A percentile compares a stretch with the other conserved stretches of the same genome.
Conservation (phyloP, 2,113 vertebrate species). For the Ptyas mucosa region DNA sequence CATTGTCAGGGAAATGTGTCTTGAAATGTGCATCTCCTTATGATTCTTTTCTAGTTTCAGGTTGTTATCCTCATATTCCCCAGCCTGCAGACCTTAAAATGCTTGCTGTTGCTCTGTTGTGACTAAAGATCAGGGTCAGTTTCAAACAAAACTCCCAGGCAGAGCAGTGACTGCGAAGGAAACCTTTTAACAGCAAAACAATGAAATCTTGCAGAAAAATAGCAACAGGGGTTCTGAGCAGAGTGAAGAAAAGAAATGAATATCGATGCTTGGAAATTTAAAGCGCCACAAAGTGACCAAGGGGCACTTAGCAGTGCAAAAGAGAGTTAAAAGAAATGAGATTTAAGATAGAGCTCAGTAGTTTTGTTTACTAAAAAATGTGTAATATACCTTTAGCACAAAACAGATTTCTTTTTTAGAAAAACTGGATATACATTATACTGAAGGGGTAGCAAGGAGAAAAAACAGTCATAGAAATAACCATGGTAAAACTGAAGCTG, state of each 20-base stretch:
- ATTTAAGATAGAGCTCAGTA: neutral
- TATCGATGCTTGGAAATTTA: conserved; percentile 23
- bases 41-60: conserved; percentile 25
- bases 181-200: conserved; percentile 39
- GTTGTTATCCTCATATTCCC: conserved; percentile 41
- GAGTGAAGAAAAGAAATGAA: conserved; percentile 17
- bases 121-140: conserved; percentile 48
- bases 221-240: conserved; percentile 20
- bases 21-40: neutral
- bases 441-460: neutral
- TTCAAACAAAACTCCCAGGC: conserved; percentile 35
- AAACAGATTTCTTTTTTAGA: neutral
- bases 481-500: neutral
- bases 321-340: neutral
- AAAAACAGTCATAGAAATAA: neutral
- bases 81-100: conserved; percentile 38
- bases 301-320: neutral
- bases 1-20: neutral
- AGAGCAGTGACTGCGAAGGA: conserved; percentile 25
- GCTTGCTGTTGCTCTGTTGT: neutral
- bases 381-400: neutral
- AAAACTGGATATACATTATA: neutral
- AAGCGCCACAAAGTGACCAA: conserved; percentile 17
- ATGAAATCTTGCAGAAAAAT: conserved; percentile 27
- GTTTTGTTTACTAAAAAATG: conserved; percentile 21